Evolutionary conservation across 2,797 vertebrate genomes (phyloP).

Genomic region (Macropus fuliginosus): DNA sequence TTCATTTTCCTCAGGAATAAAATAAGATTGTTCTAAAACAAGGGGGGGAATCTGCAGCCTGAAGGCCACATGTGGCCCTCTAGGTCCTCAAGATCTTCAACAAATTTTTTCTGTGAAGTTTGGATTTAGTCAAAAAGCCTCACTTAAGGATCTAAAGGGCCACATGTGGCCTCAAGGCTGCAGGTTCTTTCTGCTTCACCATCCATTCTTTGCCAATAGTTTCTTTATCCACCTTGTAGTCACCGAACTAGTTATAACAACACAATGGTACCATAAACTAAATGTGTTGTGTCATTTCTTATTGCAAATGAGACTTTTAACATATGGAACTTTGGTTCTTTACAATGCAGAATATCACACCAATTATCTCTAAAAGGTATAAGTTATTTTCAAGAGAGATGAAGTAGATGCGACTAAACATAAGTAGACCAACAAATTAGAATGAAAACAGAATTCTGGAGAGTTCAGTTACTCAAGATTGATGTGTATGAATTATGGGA

Average conservation of each 20-base stretch:
- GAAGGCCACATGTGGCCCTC: too few relatives aligned
- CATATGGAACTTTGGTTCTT: background rate
- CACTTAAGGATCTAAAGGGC: too few relatives aligned
- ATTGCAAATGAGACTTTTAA: background rate
- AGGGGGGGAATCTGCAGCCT: too few relatives aligned
- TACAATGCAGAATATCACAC: background rate
- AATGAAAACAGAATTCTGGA: conserved; percentile 45
- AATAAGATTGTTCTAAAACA: background rate
- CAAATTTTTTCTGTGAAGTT: too few relatives aligned
- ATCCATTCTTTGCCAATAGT: background rate
- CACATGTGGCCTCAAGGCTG: too few relatives aligned
- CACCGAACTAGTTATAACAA: background rate
- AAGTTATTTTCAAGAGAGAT: background rate
- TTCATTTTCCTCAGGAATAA: background rate
- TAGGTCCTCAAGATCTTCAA: too few relatives aligned
- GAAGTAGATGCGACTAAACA: too few relatives aligned
- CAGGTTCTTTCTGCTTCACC: background rate
- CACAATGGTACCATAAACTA: background rate
- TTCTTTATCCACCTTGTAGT: background rate
- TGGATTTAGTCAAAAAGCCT: too few relatives aligned
- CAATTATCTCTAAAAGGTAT: conserved; percentile 16
- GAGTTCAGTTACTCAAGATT: background rate
- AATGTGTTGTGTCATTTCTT: background rate
- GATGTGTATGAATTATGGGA: background rate
- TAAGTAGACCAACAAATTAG: conserved; percentile 64